Percentiles rank a stretch among this genome's conserved stretches.
Conservation (phyloP, 1,140 invertebrate species). For the Argopecten irradians region DNA sequence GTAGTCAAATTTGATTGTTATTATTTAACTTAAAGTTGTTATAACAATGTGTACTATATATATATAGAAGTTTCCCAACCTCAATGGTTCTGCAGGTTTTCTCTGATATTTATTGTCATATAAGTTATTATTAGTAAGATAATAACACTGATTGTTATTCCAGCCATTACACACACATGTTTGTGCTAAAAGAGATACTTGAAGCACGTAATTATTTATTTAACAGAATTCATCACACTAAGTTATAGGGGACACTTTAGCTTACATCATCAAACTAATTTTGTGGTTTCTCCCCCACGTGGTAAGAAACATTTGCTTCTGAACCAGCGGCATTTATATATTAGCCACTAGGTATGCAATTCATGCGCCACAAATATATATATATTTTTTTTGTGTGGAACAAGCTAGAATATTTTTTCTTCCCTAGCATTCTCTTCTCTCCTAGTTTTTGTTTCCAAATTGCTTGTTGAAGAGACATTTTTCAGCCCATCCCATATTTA, state of each 20-base stretch:
- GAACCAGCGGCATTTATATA: background rate
- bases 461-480: constrained; percentile 46
- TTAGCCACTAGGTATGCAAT: background rate
- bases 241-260: constrained; percentile 2
- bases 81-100: background rate
- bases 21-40: constrained; percentile 67
- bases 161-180: constrained; percentile 1
- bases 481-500: constrained; percentile 46
- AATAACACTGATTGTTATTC: constrained; percentile 19
- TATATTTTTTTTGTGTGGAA: constrained; percentile 44
- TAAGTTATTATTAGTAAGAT: constrained; percentile 6
- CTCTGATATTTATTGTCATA: constrained; percentile 19
- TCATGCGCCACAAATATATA: background rate
- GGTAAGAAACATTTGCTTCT: background rate
- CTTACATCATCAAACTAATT: background rate
- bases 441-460: constrained; percentile 37
- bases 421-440: constrained; percentile 35
- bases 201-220: background rate
- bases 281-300: background rate
- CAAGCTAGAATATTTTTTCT: constrained; percentile 49
- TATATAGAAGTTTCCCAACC: constrained; percentile 7
- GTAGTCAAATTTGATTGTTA: constrained; percentile 64
- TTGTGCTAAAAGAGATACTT: constrained; percentile 17
- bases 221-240: constrained; percentile 13
- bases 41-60: constrained; percentile 51